Percentiles rank a stretch among this genome's conserved stretches.
phyloP scores from a whole-genome alignment of 2,113 vertebrate genomes.

The Cheirogaleus medius region DNA sequence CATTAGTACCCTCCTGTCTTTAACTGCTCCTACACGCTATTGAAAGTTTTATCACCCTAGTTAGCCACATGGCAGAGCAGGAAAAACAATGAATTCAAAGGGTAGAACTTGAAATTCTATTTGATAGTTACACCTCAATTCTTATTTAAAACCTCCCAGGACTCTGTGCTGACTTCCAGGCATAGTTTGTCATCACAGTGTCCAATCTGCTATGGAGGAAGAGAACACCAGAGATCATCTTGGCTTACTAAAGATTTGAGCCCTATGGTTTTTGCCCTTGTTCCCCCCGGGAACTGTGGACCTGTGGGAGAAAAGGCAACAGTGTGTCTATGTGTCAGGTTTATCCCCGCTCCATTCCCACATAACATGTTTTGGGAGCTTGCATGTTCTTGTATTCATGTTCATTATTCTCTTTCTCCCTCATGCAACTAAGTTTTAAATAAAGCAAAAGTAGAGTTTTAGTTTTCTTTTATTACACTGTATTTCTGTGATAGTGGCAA shows the following conservation, averaged over 20 bases:
- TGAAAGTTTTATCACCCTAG: not conserved
- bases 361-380: not conserved
- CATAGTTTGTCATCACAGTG: not conserved
- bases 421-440: not conserved
- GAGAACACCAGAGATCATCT: not conserved
- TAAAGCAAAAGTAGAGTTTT: not conserved
- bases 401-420: not conserved
- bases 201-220: not conserved
- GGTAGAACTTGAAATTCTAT: not conserved
- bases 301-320: not conserved
- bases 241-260: not conserved
- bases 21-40: not conserved
- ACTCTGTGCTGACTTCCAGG: not conserved
- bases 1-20: not conserved
- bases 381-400: not conserved
- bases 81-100: not conserved
- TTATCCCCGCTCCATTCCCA: not conserved
- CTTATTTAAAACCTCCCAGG: not conserved
- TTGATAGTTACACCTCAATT: not conserved
- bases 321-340: not conserved
- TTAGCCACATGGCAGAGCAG: not conserved
- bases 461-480: not conserved
- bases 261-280: not conserved
- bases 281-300: not conserved
- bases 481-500: not conserved